phyloP scores from a whole-genome alignment of 1,140 invertebrate species.

The Drosophila obscura region DNA sequence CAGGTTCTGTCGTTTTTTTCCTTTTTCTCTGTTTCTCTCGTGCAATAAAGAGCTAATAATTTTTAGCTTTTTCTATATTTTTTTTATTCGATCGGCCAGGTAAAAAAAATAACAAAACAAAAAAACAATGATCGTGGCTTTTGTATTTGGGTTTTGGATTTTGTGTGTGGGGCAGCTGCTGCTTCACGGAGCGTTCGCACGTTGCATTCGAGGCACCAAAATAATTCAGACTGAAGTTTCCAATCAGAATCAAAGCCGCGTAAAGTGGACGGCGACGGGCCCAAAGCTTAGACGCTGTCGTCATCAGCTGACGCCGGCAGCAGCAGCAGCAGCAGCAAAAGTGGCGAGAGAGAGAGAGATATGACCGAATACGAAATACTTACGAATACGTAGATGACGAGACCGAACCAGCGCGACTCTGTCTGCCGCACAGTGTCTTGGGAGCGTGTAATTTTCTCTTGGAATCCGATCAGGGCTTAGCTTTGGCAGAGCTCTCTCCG shows the following conservation, averaged over 20 bases:
- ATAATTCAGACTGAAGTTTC: conserved; percentile 80
- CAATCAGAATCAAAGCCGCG: conserved; percentile 80
- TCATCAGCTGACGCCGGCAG: conserved; percentile 31
- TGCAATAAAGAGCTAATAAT: too few relatives aligned
- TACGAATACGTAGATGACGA: conserved; percentile 65
- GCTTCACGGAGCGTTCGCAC: conserved; percentile 70
- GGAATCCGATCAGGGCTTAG: too few relatives aligned
- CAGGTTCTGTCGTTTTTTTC: conserved; percentile 30
- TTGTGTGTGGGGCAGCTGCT: conserved; percentile 12
- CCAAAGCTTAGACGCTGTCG: conserved; percentile 58
- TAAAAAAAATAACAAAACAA: conserved; percentile 51
- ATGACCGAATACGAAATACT: conserved; percentile 75
- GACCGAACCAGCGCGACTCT: conserved; percentile 7
- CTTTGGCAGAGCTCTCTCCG: too few relatives aligned
- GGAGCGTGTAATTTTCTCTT: too few relatives aligned
- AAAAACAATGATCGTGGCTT: conserved; percentile 40
- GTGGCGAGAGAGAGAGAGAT: conserved; percentile 52
- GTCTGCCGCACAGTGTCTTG: too few relatives aligned
- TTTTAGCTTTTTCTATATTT: conserved; percentile 12
- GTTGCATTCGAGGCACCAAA: conserved; percentile 84
- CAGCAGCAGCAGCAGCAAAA: conserved; percentile 20
- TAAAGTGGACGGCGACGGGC: conserved; percentile 58
- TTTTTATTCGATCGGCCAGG: conserved; percentile 1
- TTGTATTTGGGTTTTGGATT: conserved; percentile 21
- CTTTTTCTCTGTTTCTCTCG: conserved; percentile 1